These are phyloP conservation scores for Silurus meridionalis DNA, from an alignment of 2,113 vertebrate species.

Conservation along the genomic window DNA sequence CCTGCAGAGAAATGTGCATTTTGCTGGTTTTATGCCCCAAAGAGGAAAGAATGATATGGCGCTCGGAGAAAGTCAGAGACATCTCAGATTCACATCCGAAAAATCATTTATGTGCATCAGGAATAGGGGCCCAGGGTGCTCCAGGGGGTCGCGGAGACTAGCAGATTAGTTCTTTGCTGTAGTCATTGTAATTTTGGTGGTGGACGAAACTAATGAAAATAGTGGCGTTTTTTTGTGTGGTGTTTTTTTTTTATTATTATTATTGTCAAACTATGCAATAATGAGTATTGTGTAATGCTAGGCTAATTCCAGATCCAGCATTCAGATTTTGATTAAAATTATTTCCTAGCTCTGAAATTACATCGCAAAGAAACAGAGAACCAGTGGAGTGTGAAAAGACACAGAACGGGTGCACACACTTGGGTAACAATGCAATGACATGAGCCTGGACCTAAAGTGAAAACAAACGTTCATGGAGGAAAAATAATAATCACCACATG, in stretches of 20 bases:
- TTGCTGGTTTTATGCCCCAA: conserved; percentile 1
- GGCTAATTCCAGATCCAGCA: too few relatives aligned
- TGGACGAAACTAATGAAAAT: neutral
- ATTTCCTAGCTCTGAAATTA: too few relatives aligned
- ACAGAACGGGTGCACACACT: neutral
- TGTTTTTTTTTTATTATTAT: too few relatives aligned
- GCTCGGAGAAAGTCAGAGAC: neutral
- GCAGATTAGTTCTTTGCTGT: neutral
- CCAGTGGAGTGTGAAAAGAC: too few relatives aligned
- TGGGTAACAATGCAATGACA: neutral
- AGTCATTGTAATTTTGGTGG: neutral
- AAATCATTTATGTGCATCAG: conserved; percentile 18
- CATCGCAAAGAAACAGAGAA: too few relatives aligned
- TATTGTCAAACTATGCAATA: neutral
- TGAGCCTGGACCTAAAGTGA: neutral
- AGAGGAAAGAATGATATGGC: neutral
- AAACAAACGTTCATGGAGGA: neutral
- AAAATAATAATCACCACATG: neutral
- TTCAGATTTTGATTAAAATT: too few relatives aligned
- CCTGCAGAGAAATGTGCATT: neutral
- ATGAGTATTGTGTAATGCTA: neutral
- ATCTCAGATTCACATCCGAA: neutral
- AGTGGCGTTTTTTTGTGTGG: neutral
- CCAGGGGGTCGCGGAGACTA: neutral
- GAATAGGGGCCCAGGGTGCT: neutral